Evolutionary conservation across 2,797 vertebrate species (phyloP).

Genomic region (Cuniculus paca): DNA sequence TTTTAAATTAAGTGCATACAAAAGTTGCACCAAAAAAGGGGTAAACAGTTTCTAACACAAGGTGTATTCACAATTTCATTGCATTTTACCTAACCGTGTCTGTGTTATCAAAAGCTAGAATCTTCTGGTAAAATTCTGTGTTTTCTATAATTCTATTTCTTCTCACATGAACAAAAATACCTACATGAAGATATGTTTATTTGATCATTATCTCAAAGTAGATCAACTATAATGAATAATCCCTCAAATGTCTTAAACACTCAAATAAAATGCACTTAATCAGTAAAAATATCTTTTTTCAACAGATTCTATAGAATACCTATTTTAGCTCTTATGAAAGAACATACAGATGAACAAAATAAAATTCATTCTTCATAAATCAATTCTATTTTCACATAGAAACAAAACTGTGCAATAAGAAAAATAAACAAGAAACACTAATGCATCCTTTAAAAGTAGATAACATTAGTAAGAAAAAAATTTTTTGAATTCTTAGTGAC

Average conservation of each 20-base stretch:
- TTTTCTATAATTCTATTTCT: conserved; percentile 36
- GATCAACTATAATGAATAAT: conserved; percentile 34
- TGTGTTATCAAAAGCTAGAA: conserved; percentile 4
- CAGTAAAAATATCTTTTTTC: conserved; percentile 1
- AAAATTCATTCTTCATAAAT: background rate
- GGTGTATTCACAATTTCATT: conserved; percentile 26
- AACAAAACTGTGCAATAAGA: conserved; percentile 35
- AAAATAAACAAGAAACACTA: background rate
- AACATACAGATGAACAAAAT: conserved; percentile 28
- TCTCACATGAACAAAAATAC: conserved; percentile 27
- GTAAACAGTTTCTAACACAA: background rate
- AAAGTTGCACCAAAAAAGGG: conserved; percentile 48
- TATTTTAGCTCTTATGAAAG: background rate
- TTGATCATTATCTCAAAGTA: conserved; percentile 30
- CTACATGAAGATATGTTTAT: conserved; percentile 14
- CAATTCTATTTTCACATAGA: conserved; percentile 13
- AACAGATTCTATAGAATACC: background rate
- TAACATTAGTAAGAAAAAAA: background rate
- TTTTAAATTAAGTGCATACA: conserved; percentile 54
- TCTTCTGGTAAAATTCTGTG: conserved; percentile 29
- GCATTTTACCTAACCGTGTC: background rate
- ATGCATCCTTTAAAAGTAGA: background rate
- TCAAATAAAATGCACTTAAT: conserved; percentile 3
- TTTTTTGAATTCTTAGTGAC: background rate
- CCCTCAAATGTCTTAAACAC: background rate